Evolutionary conservation across 2,888 invertebrate genomes (phyloP).

Genomic region (Enchytraeus crypticus): DNA sequence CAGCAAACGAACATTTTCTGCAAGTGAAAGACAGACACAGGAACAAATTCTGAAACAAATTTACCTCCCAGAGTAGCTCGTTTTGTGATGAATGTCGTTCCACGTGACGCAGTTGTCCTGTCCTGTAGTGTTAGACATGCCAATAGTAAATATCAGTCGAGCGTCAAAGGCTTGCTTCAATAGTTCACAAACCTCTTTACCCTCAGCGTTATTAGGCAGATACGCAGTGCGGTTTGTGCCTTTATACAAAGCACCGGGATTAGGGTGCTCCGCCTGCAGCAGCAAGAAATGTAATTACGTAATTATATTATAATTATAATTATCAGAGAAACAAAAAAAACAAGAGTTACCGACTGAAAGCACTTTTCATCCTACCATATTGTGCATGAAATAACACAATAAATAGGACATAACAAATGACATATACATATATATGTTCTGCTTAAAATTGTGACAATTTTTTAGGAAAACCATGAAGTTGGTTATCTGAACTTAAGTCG

Average conservation of each 20-base stretch:
- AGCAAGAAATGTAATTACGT: neutral
- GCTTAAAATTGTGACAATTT: too few relatives aligned
- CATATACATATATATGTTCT: too few relatives aligned
- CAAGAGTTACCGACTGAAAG: too few relatives aligned
- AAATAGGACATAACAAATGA: too few relatives aligned
- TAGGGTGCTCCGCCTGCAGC: conserved; percentile 31
- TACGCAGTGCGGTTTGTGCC: conserved; percentile 33
- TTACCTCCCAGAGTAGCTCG: conserved; percentile 32
- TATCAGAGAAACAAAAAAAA: neutral
- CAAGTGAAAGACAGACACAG: too few relatives aligned
- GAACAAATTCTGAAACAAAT: neutral
- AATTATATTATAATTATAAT: neutral
- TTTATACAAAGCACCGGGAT: conserved; percentile 33
- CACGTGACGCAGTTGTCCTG: conserved; percentile 32
- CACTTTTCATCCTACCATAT: too few relatives aligned
- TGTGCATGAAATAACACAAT: too few relatives aligned
- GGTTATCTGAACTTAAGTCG: too few relatives aligned
- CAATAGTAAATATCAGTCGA: conserved; percentile 37
- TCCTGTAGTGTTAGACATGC: conserved; percentile 36
- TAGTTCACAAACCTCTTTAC: conserved; percentile 30
- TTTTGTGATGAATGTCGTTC: conserved; percentile 45
- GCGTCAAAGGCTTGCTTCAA: conserved; percentile 35
- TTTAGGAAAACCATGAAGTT: too few relatives aligned
- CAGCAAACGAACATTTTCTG: too few relatives aligned
- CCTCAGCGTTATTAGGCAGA: conserved; percentile 35